Percentiles rank a stretch among this genome's conserved stretches.
phyloP scores from a whole-genome alignment of 2,113 vertebrate species.

The Leptodactylus fuscus region DNA sequence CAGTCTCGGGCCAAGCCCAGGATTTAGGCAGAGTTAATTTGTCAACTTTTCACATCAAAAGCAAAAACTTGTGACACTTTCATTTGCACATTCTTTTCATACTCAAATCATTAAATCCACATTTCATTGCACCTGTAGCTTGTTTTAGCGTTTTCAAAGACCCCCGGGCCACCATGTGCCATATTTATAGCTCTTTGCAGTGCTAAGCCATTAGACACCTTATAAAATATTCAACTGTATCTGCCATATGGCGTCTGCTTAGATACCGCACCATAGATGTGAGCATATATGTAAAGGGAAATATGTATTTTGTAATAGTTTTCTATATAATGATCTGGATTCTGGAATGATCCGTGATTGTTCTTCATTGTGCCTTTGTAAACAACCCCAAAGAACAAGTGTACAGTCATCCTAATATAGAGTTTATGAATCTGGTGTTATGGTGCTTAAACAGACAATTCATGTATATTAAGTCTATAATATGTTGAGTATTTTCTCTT shows the following conservation, averaged over 20 bases:
- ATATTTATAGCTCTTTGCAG: conserved; percentile 37
- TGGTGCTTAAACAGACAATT: background rate
- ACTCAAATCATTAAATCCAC: conserved; percentile 43
- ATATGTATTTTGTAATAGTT: background rate
- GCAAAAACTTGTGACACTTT: conserved; percentile 48
- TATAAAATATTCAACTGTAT: conserved; percentile 52
- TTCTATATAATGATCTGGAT: background rate
- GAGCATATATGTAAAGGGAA: background rate
- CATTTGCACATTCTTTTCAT: conserved; percentile 57
- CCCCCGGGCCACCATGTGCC: conserved; percentile 46
- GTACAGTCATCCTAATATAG: no score
- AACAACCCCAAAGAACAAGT: no score
- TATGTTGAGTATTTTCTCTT: no score
- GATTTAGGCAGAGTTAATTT: conserved; percentile 41
- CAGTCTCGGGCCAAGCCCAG: conserved; percentile 35
- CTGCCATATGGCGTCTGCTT: conserved; percentile 40
- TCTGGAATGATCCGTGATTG: no score
- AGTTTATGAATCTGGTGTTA: background rate
- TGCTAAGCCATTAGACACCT: conserved; percentile 52
- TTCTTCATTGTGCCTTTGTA: no score
- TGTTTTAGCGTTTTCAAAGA: conserved; percentile 46
- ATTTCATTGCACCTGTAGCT: conserved; percentile 53
- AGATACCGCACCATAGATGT: background rate
- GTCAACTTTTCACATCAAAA: conserved; percentile 53
- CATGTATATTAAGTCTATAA: background rate